phyloP scores from a whole-genome alignment of 2,888 invertebrate species.

The Cheilosia vulpina region DNA sequence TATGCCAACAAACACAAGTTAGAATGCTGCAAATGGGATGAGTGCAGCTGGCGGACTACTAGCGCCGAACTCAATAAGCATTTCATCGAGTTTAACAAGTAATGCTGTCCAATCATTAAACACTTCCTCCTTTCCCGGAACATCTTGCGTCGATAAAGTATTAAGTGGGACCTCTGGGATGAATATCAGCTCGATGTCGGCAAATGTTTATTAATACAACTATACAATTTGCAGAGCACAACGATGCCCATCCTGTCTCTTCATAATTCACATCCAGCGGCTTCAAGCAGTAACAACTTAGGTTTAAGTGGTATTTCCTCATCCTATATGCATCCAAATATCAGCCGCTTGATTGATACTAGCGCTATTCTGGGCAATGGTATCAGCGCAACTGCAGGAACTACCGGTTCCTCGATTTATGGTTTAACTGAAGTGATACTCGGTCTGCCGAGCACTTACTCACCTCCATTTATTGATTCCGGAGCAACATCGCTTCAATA shows the following conservation, averaged over 20 bases:
- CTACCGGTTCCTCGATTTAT: too few relatives aligned
- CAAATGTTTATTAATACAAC: too few relatives aligned
- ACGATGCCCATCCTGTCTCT: conserved; percentile 87
- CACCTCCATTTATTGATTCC: too few relatives aligned
- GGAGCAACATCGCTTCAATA: too few relatives aligned
- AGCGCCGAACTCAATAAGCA: conserved; percentile 82
- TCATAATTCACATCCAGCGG: conserved; percentile 83
- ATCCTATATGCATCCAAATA: conserved; percentile 82
- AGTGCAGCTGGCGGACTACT: conserved; percentile 81
- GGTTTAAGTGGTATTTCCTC: conserved; percentile 82
- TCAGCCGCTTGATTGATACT: conserved; percentile 81
- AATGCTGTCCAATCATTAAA: conserved; percentile 87
- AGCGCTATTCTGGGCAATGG: too few relatives aligned
- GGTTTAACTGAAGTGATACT: too few relatives aligned
- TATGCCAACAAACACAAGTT: too few relatives aligned
- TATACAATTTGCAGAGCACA: conserved; percentile 86
- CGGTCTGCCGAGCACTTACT: too few relatives aligned
- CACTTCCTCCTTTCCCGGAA: conserved; percentile 80
- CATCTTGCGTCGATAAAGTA: too few relatives aligned
- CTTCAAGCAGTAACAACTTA: conserved; percentile 83
- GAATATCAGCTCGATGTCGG: too few relatives aligned
- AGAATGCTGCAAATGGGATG: conserved; percentile 49
- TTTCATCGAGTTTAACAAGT: conserved; percentile 88
- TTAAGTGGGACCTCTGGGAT: too few relatives aligned
- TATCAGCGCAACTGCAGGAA: too few relatives aligned